Base-by-base conservation (phyloP, 2,888 invertebrate species). In the Gryllus longicercus region DNA sequence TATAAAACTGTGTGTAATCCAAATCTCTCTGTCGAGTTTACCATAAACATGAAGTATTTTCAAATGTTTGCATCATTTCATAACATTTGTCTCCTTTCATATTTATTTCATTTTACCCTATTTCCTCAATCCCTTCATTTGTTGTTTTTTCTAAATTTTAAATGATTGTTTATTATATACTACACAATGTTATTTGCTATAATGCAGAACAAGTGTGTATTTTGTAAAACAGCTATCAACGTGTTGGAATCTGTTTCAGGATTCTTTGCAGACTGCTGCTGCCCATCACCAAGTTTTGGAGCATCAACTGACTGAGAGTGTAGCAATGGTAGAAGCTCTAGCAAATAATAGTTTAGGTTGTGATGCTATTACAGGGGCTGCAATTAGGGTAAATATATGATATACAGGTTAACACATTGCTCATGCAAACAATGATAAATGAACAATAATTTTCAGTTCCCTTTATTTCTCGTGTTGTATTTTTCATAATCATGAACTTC, bases 221-320 rank as follows among this genome's bases (percentile, higher is more conserved):
- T 38, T 38, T 38, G 38, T 5, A 8, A 38, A 38, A 38, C 5
- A 8, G 38, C 38, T 38, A 38, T 38, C 38, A 38, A 38, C 1
- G 8, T 38, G 5, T 4, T 38, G 38, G 38, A 38, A 8, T 38
- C 38, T 38, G n/a, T 85, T 89, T 87, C 88, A 90, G 84, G 90
- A 91, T 84, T 89, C 90, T 1, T 84, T 91, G 11, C 89, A 91
- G 81, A 89, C 90, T n/a, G 91, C 89, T 11, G 86, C 88, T 80
- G 90, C 89, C 21, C 88, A 89, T 83, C 87, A 88, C 79, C 86
- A 86, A 79, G 85, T 92, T 2, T 85, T 93, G 23, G 91, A 91
- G 84, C 88, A 89, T 10, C 90, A 91, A 84, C 85, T 91, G 74
- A 86, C 88, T 0, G 89, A 90, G 83, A 89, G 90, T 80, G 86